Evolutionary conservation across 1,140 invertebrate genomes (phyloP), one percentile per base, ranked within the genome.

Genomic region (Pseudomyrmex concolor): DNA sequence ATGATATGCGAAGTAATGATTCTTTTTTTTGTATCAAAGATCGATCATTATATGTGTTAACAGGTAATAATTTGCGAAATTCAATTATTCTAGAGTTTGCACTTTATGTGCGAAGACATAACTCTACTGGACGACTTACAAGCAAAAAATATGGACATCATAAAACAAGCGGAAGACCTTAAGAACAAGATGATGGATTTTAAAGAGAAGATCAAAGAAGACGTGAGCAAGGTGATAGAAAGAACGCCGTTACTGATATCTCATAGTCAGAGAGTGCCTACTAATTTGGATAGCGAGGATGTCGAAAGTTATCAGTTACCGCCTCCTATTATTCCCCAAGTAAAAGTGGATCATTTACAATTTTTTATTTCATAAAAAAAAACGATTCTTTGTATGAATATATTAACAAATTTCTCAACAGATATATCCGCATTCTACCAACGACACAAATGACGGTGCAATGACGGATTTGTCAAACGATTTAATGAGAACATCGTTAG

Each of bases 191-290:
- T 98, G 91, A 86, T 91, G 72, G 87, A 92, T 86, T 95, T 95
- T 84, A 94, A 97, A 95, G 95, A 96, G 71, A 96, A 96, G 92
- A 95, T 97, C 12, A 94, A 95, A 19, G 93, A 95, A 19, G 96
- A 96, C 91, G 96, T 97, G 8, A 93, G 95, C 64, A 94, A 95
- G 17, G 95, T 97, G 1, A 92, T 97, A 50, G 93, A 95, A 17
- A 95, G 96, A 84, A 97, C 96, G 0, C 97, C 97, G 1, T 93
- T 98, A 2, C 95, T 96, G 50, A 96, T 98, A 76, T 96, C 96
- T 85, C 96, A 96, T 9, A 95, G 95, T 87, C 91, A 94, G 50
- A 96, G 96, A 89, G 95, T 96, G 19, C 95, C 96, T n/a, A 94
- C 95, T n/a, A 92, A 95, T 89, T 91, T 96, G 25, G 95, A 96